A percentile compares a stretch with the other conserved stretches of the same genome.
Conservation (phyloP, 1,140 invertebrate species). For the Trachymyrmex septentrionalis region DNA sequence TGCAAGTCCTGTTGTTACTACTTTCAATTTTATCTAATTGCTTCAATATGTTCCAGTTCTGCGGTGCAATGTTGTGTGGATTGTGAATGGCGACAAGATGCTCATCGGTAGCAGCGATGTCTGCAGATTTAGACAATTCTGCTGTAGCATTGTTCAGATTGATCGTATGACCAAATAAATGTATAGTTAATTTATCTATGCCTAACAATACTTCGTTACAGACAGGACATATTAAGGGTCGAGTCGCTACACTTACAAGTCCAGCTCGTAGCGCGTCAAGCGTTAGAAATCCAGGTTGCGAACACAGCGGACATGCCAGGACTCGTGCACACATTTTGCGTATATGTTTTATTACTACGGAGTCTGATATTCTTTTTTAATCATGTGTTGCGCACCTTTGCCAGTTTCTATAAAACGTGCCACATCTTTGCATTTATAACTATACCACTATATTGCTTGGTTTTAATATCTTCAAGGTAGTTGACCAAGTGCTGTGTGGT, state of each 20-base stretch:
- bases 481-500: not conserved
- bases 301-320: constrained; percentile 92
- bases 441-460: not conserved
- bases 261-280: constrained; percentile 90
- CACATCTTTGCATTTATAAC: constrained; percentile 7
- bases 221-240: constrained; percentile 91
- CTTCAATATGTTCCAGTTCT: constrained; percentile 63
- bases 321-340: constrained; percentile 88
- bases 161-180: constrained; percentile 91
- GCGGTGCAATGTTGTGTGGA: constrained; percentile 44
- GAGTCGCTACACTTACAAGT: constrained; percentile 91
- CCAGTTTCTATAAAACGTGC: not conserved
- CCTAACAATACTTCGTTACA: constrained; percentile 91
- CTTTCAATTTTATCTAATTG: constrained; percentile 20
- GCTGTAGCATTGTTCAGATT: constrained; percentile 68
- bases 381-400: not conserved
- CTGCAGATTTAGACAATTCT: constrained; percentile 48
- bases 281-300: constrained; percentile 90
- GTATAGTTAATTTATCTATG: constrained; percentile 94
- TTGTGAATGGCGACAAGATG: constrained; percentile 21
- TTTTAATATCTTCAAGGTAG: not conserved
- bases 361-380: not conserved
- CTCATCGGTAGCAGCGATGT: constrained; percentile 18
- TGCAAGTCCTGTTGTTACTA: constrained; percentile 18
- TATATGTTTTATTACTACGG: not conserved